Conservation (phyloP, 2,888 invertebrate species). For the Exephanes ischioxanthus region DNA sequence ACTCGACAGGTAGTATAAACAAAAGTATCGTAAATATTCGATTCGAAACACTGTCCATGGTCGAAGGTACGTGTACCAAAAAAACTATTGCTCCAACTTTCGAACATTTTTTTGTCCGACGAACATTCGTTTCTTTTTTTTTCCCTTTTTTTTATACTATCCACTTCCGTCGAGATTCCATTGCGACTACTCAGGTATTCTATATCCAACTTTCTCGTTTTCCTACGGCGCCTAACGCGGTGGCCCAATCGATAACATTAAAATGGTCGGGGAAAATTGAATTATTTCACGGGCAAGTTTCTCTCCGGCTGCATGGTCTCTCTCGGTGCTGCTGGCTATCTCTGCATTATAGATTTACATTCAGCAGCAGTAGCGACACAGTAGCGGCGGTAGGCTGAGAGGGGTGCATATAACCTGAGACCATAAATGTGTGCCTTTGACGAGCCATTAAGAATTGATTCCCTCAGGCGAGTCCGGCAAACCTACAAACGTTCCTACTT, state of each 20-base stretch:
- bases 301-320: constrained; percentile 61
- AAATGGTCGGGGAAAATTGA: constrained; percentile 70
- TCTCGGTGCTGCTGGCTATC: constrained; percentile 63
- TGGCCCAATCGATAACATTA: constrained; percentile 68
- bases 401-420: constrained; percentile 60
- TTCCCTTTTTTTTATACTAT: neutral
- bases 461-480: constrained; percentile 66
- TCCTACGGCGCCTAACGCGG: constrained; percentile 48
- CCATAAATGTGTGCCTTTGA: constrained; percentile 70
- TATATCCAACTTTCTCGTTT: constrained; percentile 34
- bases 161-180: neutral
- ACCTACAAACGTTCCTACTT: constrained; percentile 39
- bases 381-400: constrained; percentile 37
- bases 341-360: constrained; percentile 71
- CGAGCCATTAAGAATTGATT: constrained; percentile 72
- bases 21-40: neutral
- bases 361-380: constrained; percentile 54
- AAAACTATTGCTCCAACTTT: neutral
- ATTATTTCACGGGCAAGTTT: constrained; percentile 71
- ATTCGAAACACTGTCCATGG: constrained; percentile 8
- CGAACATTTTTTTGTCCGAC: neutral
- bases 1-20: neutral
- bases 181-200: constrained; percentile 39
- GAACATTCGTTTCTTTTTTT: constrained; percentile 4
- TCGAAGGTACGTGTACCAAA: neutral